Evolutionary conservation across 2,113 vertebrate species (phyloP).

Genomic region (Halcyon malimbica): DNA sequence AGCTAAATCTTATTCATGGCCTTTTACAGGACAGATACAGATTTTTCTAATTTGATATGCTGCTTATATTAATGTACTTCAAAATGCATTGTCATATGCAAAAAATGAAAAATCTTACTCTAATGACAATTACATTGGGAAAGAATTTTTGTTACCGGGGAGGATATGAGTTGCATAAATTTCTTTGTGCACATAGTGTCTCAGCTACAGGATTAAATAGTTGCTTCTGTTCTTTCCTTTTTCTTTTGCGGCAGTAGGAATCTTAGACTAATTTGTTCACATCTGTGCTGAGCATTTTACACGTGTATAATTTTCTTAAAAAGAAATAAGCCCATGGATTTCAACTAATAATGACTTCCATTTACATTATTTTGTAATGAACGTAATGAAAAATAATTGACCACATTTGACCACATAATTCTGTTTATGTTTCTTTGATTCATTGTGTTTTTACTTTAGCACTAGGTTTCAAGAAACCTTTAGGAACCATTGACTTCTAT

Average conservation of each 20-base stretch:
- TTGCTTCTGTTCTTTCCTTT: not conserved
- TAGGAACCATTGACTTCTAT: constrained; percentile 91
- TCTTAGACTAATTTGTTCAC: not conserved
- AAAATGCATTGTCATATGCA: not conserved
- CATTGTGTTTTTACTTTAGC: constrained; percentile 38
- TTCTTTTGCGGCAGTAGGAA: not conserved
- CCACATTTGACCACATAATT: not conserved
- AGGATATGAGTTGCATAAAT: not conserved
- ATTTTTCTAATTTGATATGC: not conserved
- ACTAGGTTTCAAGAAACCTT: constrained; percentile 81
- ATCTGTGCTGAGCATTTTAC: not conserved
- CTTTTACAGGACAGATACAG: not conserved
- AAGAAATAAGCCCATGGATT: rapidly evolving
- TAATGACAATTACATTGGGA: not conserved
- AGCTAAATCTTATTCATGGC: not conserved
- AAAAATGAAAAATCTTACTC: not conserved
- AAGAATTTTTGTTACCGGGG: not conserved
- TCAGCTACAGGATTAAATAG: not conserved
- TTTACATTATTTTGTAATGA: not conserved
- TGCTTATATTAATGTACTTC: not conserved
- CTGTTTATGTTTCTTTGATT: not conserved
- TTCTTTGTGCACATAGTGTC: not conserved
- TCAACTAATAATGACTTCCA: not conserved
- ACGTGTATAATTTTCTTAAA: not conserved
- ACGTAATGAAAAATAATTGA: not conserved